Conservation (phyloP, 1,140 invertebrate species). For the Elysia chlorotica region DNA sequence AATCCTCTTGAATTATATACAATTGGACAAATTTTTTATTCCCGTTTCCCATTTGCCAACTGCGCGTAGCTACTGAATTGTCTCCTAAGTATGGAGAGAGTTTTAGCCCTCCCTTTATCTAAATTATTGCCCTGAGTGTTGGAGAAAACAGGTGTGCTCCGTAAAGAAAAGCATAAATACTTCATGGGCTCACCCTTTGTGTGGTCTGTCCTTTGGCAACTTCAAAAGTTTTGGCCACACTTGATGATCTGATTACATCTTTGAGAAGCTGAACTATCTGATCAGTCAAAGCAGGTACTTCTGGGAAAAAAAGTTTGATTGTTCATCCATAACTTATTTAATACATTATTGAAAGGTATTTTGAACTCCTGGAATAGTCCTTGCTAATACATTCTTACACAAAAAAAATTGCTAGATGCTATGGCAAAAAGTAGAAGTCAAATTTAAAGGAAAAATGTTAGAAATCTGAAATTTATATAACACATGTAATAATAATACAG, state of each 20-base stretch:
- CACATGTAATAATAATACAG: too few species aligned
- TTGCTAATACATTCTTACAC: not conserved
- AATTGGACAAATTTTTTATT: too few species aligned
- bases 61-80: not conserved
- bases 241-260: conserved; percentile 33
- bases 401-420: not conserved
- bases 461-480: not conserved
- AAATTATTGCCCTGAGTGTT: conserved; percentile 11
- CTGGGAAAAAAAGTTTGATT: conserved; percentile 1
- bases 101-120: not conserved
- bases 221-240: conserved; percentile 33
- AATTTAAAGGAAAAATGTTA: not conserved
- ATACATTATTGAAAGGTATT: not conserved
- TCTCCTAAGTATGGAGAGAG: not conserved
- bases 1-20: too few species aligned
- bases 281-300: not conserved
- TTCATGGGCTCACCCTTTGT: conserved; percentile 25
- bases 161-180: not conserved
- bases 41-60: not conserved
- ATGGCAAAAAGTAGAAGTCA: not conserved
- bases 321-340: not conserved
- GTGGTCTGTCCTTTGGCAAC: conserved; percentile 30
- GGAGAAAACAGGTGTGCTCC: not conserved
- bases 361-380: not conserved
- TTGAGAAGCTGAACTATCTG: conserved; percentile 28